Evolutionary conservation across 2,113 vertebrate genomes (phyloP), one percentile per base, ranked within the genome.

Genomic region (Periophthalmus modestus): DNA sequence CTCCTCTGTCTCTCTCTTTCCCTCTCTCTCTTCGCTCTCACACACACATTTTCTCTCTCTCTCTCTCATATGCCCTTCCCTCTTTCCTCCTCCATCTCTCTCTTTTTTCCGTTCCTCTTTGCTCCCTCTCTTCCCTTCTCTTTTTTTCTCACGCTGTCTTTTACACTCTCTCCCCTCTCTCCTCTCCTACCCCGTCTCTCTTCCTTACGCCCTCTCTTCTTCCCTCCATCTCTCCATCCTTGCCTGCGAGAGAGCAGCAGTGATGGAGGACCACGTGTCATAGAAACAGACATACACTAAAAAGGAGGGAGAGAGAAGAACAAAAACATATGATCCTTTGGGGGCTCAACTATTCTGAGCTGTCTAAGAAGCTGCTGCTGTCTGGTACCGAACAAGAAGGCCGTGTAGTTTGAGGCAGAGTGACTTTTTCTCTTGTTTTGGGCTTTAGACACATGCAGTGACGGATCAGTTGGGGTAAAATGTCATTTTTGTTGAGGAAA

Each of bases 211-310:
- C 18, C 19, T 19, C 5, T 54, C 7, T 55, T 19, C n/a, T 2
- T n/a, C 18, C n/a, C n/a, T n/a, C n/a, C 18, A 1, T n/a, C 52
- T 7, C 52, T n/a, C 15, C 50, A 1, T 54, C 52, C 57, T 28
- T 15, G 23, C 57, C 57, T 59, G 11, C 15, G 57, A 28, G 57
- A 59, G 21, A 82, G 82, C 84, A 74, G 70, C 73, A 81, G 73
- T 86, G 78, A 80, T 72, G 72, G 75, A 78, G 74, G 84, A 80
- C 78, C 87, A 89, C 81, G 80, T 90, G 89, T 89, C 87, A 79
- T 84, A 58, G 87, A 87, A 82, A 86, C 85, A 85, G 87, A 75
- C 68, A 69, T 54, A 70, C 73, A 75, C 71, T 39, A 73, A 77
- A 77, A 34, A 76, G 28, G 39, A 80, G 47, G 47, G 66, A 66